phyloP scores from a whole-genome alignment of 2,888 invertebrate species.

The Cosmorhoe ocellata region DNA sequence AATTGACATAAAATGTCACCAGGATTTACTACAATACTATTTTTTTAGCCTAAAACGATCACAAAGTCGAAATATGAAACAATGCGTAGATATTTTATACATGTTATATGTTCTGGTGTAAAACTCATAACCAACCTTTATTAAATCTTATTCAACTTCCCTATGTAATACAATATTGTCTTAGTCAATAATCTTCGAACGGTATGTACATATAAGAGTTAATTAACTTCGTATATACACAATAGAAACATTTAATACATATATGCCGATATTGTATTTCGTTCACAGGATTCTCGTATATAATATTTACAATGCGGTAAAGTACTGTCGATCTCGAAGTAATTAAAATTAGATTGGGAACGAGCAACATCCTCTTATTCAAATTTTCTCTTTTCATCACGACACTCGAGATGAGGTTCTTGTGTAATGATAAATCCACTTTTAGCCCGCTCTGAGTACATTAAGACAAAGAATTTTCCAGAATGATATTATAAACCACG shows the following conservation, averaged over 20 bases:
- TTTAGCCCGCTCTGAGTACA: not conserved
- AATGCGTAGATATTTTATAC: too few species aligned
- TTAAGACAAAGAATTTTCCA: too few species aligned
- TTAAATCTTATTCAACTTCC: slow-evolving; percentile 21
- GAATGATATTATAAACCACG: too few species aligned
- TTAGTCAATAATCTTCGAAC: slow-evolving; percentile 61
- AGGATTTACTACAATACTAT: too few species aligned
- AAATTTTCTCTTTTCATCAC: slow-evolving; percentile 15
- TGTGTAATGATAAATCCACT: slow-evolving; percentile 6
- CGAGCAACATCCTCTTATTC: slow-evolving; percentile 19
- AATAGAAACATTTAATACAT: slow-evolving; percentile 43
- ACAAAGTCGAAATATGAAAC: too few species aligned
- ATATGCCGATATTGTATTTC: not conserved
- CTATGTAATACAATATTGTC: slow-evolving; percentile 51
- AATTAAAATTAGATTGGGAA: slow-evolving; percentile 35
- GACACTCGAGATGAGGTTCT: slow-evolving; percentile 6
- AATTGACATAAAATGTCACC: too few species aligned
- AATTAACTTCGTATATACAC: slow-evolving; percentile 60
- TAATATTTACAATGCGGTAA: slow-evolving; percentile 47
- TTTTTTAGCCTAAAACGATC: too few species aligned
- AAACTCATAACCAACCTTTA: not conserved
- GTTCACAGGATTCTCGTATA: slow-evolving; percentile 34
- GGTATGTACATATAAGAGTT: slow-evolving; percentile 54
- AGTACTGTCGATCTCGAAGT: slow-evolving; percentile 20
- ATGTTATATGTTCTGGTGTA: not conserved